Evolutionary conservation across 2,797 vertebrate species (phyloP).

Genomic region (Scleropages formosus): DNA sequence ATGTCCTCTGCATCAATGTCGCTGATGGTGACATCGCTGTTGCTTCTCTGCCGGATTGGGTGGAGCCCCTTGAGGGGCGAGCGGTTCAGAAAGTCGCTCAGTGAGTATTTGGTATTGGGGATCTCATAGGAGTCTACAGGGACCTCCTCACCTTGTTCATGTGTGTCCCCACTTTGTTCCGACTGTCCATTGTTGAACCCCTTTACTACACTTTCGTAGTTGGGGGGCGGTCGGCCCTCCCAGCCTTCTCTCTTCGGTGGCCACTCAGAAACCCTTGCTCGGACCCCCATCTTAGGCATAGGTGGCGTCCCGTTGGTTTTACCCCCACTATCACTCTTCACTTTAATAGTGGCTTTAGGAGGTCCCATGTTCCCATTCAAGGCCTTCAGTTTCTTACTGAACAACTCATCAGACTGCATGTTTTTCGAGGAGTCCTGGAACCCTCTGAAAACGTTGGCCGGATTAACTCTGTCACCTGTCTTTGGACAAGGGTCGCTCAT

Average conservation of each 20-base stretch:
- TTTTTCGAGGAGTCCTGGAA: slow-evolving; percentile 75
- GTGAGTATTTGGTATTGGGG: slow-evolving; percentile 73
- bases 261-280: slow-evolving; percentile 92
- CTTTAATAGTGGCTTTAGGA: slow-evolving; percentile 68
- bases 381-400: slow-evolving; percentile 87
- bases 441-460: slow-evolving; percentile 73
- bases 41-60: slow-evolving; percentile 91
- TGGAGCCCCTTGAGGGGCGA: slow-evolving; percentile 85
- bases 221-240: slow-evolving; percentile 75
- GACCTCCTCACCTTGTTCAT: slow-evolving; percentile 69
- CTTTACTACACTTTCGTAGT: slow-evolving; percentile 77
- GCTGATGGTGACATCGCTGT: slow-evolving; percentile 96
- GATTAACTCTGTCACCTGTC: slow-evolving; percentile 77
- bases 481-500: slow-evolving; percentile 82
- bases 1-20: slow-evolving; percentile 92
- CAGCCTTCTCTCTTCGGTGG: slow-evolving; percentile 87
- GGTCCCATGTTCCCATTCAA: slow-evolving; percentile 85
- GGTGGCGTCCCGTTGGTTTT: slow-evolving; percentile 84
- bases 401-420: slow-evolving; percentile 94
- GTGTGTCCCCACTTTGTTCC: slow-evolving; percentile 67
- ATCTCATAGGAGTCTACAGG: slow-evolving; percentile 79
- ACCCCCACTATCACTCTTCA: slow-evolving; percentile 74
- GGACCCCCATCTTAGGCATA: slow-evolving; percentile 96
- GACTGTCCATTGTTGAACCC: slow-evolving; percentile 81
- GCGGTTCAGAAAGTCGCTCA: slow-evolving; percentile 80